Conservation (phyloP, 2,888 invertebrate species). For the Idaea biselata region DNA sequence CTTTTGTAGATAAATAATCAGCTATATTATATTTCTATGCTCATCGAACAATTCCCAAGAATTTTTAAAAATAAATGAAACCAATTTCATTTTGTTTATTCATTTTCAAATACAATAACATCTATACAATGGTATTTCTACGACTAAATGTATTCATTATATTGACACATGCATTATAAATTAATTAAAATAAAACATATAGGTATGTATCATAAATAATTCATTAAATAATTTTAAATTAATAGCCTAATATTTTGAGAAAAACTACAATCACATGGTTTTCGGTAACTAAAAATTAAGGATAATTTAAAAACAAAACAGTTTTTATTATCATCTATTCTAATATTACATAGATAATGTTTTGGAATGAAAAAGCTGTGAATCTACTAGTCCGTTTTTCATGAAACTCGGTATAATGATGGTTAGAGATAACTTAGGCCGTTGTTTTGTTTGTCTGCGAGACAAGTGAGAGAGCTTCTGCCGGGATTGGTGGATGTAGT, state of each 20-base stretch:
- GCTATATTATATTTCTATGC: neutral
- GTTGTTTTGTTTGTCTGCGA: too few species aligned
- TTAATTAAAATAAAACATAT: conserved; percentile 34
- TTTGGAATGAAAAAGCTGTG: too few species aligned
- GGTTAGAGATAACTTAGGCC: too few species aligned
- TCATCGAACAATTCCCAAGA: neutral
- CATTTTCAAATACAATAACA: conserved; percentile 80
- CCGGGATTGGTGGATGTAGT: too few species aligned
- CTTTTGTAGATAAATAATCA: too few species aligned
- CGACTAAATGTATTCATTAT: conserved; percentile 71
- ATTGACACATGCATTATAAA: conserved; percentile 71
- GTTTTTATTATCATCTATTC: too few species aligned
- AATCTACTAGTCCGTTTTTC: too few species aligned
- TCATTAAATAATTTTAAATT: conserved; percentile 31
- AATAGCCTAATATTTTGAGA: conserved; percentile 42
- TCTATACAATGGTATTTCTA: conserved; percentile 78
- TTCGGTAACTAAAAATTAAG: conserved; percentile 30
- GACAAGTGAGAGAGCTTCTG: too few species aligned
- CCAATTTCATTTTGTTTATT: conserved; percentile 66
- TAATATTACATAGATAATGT: too few species aligned
- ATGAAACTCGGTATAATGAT: too few species aligned
- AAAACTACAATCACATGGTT: conserved; percentile 37
- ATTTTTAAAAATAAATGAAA: conserved; percentile 31
- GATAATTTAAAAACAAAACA: neutral
- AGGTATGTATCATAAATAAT: conserved; percentile 18